Conservation (phyloP, 2,797 vertebrate genomes). For the Crax fasciolata region DNA sequence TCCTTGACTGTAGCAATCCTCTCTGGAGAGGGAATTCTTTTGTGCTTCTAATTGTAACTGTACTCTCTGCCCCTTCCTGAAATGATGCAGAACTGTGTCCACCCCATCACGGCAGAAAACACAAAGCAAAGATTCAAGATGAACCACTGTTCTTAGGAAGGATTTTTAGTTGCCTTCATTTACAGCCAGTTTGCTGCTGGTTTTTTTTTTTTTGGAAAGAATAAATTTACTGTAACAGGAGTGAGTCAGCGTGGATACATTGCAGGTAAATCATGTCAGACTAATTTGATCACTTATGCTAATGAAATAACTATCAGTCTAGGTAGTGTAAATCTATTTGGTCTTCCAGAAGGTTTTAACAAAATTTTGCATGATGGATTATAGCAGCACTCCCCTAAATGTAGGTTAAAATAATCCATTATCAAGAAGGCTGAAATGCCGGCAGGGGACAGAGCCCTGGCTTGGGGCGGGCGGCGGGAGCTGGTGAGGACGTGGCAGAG, state of each 20-base stretch:
- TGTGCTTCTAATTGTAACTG: not conserved
- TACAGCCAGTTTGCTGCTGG: not conserved
- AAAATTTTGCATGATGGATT: conserved; percentile 33
- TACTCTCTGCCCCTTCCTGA: not conserved
- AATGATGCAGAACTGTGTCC: not conserved
- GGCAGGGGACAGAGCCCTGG: not conserved
- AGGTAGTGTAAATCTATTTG: conserved; percentile 28
- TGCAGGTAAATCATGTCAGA: conserved; percentile 50
- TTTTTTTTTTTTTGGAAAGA: not conserved
- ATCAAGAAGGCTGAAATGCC: not conserved
- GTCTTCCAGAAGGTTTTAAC: conserved; percentile 22
- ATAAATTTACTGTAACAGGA: conserved; percentile 22
- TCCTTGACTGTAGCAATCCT: not conserved
- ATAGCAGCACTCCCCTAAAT: conserved; percentile 18
- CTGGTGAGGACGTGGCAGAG: not conserved
- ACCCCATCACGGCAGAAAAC: not conserved
- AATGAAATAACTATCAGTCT: conserved; percentile 61
- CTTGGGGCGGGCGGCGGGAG: not conserved
- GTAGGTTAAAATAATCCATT: conserved; percentile 50
- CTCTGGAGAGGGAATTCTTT: not conserved
- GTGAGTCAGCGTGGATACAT: conserved; percentile 20
- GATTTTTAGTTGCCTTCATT: not conserved
- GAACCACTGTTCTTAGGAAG: not conserved
- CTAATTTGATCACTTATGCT: conserved; percentile 63
- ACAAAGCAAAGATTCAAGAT: not conserved